phyloP scores from a whole-genome alignment of 2,113 vertebrate genomes.

The Pelvicachromis taeniatus region DNA sequence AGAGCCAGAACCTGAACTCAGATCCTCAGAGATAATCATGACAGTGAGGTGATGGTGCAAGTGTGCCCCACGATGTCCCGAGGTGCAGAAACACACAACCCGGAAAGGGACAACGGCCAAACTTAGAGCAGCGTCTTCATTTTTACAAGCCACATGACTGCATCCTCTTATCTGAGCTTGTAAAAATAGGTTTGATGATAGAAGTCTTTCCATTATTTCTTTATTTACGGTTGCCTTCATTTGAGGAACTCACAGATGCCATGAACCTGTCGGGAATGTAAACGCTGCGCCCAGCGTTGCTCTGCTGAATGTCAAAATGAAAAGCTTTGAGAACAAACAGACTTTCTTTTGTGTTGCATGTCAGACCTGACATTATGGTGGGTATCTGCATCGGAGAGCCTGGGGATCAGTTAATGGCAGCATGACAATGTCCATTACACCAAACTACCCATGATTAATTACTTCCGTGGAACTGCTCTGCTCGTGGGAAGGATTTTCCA shows the following conservation, averaged over 20 bases:
- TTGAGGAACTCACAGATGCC: not conserved
- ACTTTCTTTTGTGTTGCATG: not conserved
- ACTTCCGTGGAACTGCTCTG: slow-evolving; percentile 54
- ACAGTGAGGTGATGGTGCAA: too few species aligned
- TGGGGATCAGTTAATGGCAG: slow-evolving; percentile 59
- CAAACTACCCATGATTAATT: slow-evolving; percentile 74
- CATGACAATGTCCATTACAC: slow-evolving; percentile 70
- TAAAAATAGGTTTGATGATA: not conserved
- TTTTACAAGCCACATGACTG: not conserved
- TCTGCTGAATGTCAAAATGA: not conserved
- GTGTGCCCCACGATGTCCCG: not conserved
- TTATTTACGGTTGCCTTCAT: not conserved
- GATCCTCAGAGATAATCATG: not conserved
- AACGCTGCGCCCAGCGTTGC: not conserved
- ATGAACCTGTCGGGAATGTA: not conserved
- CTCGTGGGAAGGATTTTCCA: slow-evolving; percentile 68
- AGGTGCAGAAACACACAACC: not conserved
- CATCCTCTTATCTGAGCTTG: not conserved
- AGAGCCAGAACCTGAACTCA: not conserved
- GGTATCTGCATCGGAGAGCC: slow-evolving; percentile 9
- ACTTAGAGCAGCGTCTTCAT: not conserved
- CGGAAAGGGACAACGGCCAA: not conserved
- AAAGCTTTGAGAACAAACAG: not conserved
- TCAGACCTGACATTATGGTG: not conserved
- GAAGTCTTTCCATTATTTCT: not conserved